Evolutionary conservation across 2,888 invertebrate species (phyloP).

Genomic region (Tetragonula carbonaria): DNA sequence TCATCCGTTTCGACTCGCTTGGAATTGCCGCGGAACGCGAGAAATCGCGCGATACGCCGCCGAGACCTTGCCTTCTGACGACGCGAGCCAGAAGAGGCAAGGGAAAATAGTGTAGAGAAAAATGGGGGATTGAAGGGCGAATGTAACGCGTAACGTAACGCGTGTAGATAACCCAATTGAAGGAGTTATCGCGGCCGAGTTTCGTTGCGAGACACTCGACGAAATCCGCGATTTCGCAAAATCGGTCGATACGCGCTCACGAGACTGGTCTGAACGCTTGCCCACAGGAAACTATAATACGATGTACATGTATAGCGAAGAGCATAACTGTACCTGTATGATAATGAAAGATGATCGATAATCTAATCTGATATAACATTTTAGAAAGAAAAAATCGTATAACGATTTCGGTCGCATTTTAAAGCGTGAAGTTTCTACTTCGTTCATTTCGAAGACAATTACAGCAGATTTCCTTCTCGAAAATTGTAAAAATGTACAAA

Average conservation of each 20-base stretch:
- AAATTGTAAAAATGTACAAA: too few species aligned
- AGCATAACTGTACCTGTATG: too few species aligned
- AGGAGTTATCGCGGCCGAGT: conserved; percentile 62
- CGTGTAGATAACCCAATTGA: conserved; percentile 68
- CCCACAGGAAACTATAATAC: neutral
- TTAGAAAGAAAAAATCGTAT: too few species aligned
- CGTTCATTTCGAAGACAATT: too few species aligned
- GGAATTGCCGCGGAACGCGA: conserved; percentile 30
- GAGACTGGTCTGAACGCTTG: neutral
- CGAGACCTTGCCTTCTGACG: conserved; percentile 8
- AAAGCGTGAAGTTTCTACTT: too few species aligned
- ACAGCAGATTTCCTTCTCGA: too few species aligned
- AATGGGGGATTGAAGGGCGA: conserved; percentile 50
- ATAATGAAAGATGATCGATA: too few species aligned
- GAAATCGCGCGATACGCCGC: neutral
- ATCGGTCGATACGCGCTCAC: neutral
- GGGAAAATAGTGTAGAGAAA: neutral
- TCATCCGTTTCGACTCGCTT: conserved; percentile 52
- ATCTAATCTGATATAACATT: too few species aligned
- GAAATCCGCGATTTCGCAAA: conserved; percentile 44
- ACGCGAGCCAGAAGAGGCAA: neutral
- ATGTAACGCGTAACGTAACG: conserved; percentile 60
- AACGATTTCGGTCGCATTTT: too few species aligned
- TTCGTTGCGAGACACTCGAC: conserved; percentile 38
- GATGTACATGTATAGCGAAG: neutral